Percentiles rank a stretch among this genome's conserved stretches.
phyloP scores from a whole-genome alignment of 2,888 invertebrate genomes.

The Drosophila suboccidentalis region DNA sequence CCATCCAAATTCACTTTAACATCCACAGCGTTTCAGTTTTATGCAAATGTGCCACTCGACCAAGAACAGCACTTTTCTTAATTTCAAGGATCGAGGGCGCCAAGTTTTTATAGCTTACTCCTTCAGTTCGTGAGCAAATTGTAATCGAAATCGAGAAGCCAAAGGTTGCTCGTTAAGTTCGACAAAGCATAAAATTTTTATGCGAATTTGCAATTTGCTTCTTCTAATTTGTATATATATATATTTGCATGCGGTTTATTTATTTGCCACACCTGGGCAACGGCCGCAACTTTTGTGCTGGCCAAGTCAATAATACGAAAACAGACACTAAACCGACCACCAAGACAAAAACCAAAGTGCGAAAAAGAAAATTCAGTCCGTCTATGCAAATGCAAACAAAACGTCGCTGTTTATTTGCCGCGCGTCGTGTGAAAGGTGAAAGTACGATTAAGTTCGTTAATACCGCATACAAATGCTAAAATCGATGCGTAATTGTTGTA shows the following conservation, averaged over 20 bases:
- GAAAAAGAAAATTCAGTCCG: conserved; percentile 8
- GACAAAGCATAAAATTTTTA: conserved; percentile 65
- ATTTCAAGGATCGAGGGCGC: conserved; percentile 45
- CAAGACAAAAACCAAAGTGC: conserved; percentile 8
- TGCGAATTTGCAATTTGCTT: conserved; percentile 63
- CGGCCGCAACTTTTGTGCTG: conserved; percentile 5
- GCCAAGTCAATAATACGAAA: conserved; percentile 37
- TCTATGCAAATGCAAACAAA: conserved; percentile 60
- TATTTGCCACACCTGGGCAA: conserved; percentile 55
- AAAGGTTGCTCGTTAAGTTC: conserved; percentile 71
- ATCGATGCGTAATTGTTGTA: conserved; percentile 23
- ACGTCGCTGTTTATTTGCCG: conserved; percentile 16
- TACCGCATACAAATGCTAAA: conserved; percentile 40
- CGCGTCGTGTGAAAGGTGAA: conserved; percentile 61
- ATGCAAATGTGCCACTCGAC: conserved; percentile 65
- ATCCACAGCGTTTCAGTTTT: conserved; percentile 42
- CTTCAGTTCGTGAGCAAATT: conserved; percentile 31
- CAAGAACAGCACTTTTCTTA: conserved; percentile 51
- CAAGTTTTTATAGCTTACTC: conserved; percentile 49
- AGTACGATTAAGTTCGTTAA: conserved; percentile 39
- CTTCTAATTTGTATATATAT: conserved; percentile 65
- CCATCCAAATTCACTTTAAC: conserved; percentile 10
- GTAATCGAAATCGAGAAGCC: conserved; percentile 56
- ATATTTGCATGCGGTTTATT: conserved; percentile 48
- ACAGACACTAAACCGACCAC: conserved; percentile 33